phyloP scores from a whole-genome alignment of 2,113 vertebrate species.

The Delphinus delphis region DNA sequence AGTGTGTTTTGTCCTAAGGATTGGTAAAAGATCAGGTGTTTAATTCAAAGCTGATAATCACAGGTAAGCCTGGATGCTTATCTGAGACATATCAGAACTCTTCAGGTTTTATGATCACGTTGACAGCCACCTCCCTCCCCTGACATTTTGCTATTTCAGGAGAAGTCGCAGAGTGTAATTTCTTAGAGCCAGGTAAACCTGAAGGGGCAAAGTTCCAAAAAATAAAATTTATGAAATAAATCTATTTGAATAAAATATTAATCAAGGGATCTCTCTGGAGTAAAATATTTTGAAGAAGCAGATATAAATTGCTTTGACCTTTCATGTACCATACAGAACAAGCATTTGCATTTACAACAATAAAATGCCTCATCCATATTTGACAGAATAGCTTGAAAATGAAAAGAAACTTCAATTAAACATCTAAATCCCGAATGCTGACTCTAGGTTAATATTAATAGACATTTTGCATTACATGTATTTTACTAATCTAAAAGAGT shows the following conservation, averaged over 20 bases:
- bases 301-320: conserved; percentile 48
- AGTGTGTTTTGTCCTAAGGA: neutral
- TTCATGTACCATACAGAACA: neutral
- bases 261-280: conserved; percentile 36
- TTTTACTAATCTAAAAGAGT: neutral
- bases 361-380: neutral
- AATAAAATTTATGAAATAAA: conserved; percentile 55
- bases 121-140: neutral
- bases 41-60: neutral
- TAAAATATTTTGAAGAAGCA: conserved; percentile 46
- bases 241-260: conserved; percentile 59
- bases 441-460: neutral
- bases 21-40: neutral
- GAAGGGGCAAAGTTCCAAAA: conserved; percentile 50
- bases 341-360: conserved; percentile 38
- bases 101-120: neutral
- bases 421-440: neutral
- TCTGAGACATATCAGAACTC: neutral
- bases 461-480: neutral
- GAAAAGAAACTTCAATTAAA: neutral
- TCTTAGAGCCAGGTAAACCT: neutral
- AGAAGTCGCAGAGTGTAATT: neutral
- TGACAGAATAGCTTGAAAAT: neutral
- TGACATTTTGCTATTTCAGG: conserved; percentile 15
- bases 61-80: neutral